phyloP scores from a whole-genome alignment of 1,140 invertebrate genomes.

The Gonioctena quinquepunctata region DNA sequence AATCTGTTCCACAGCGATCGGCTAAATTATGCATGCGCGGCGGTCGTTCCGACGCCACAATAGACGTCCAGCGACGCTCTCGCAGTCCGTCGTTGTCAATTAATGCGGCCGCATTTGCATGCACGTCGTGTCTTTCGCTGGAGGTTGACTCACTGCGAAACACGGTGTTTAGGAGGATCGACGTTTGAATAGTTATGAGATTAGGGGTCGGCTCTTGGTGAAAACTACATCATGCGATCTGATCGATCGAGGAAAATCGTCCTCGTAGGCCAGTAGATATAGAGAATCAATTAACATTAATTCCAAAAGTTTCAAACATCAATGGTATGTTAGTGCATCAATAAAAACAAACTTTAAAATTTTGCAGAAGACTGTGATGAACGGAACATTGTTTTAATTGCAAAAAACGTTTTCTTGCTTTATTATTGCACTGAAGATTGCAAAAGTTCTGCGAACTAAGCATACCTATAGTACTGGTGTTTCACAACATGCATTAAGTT shows the following conservation, averaged over 20 bases:
- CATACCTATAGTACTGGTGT: too few relatives aligned
- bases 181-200: slow-evolving; percentile 17
- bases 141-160: slow-evolving; percentile 2
- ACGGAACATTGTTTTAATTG: too few relatives aligned
- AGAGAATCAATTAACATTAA: too few relatives aligned
- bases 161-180: slow-evolving; percentile 4
- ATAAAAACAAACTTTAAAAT: too few relatives aligned
- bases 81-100: slow-evolving; percentile 22
- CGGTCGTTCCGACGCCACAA: slow-evolving; percentile 30
- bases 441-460: too few relatives aligned
- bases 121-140: not conserved
- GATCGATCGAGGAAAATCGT: not conserved
- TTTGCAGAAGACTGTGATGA: too few relatives aligned
- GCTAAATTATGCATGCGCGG: slow-evolving; percentile 35
- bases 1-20: slow-evolving; percentile 31
- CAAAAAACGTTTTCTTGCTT: too few relatives aligned
- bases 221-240: not conserved
- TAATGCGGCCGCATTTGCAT: slow-evolving; percentile 11
- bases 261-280: too few relatives aligned
- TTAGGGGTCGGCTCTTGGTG: not conserved
- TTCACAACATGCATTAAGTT: too few relatives aligned
- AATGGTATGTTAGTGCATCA: too few relatives aligned
- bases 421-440: too few relatives aligned
- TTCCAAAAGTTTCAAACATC: too few relatives aligned
- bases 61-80: slow-evolving; percentile 28